Evolutionary conservation across 2,888 invertebrate genomes (phyloP).

Genomic region (Acleris emargana): DNA sequence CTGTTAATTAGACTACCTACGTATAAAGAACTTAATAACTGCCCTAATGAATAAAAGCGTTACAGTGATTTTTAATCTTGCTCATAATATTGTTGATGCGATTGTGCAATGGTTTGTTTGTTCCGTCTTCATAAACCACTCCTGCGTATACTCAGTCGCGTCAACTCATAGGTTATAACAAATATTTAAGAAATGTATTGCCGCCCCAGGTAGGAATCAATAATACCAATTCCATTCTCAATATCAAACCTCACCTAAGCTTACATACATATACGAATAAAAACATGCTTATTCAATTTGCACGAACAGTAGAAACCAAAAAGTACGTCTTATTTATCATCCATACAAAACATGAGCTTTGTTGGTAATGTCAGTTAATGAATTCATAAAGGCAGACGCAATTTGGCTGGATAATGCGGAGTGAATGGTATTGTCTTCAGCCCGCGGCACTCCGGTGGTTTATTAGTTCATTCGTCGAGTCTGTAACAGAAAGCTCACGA

Average conservation of each 20-base stretch:
- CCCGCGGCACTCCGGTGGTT: conserved; percentile 25
- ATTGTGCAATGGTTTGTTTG: too few relatives aligned
- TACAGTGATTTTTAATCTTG: too few relatives aligned
- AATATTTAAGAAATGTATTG: too few relatives aligned
- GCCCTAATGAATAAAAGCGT: too few relatives aligned
- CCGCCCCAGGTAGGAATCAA: too few relatives aligned
- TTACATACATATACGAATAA: not conserved
- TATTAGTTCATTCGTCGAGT: conserved; percentile 9
- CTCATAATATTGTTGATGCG: too few relatives aligned
- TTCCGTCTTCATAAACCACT: too few relatives aligned
- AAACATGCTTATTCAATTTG: conserved; percentile 1
- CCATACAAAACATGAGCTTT: conserved; percentile 52
- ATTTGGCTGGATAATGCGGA: conserved; percentile 55
- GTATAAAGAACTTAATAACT: too few relatives aligned
- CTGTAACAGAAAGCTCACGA: conserved; percentile 21
- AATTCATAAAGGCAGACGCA: conserved; percentile 52
- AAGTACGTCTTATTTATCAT: conserved; percentile 27
- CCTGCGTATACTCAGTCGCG: too few relatives aligned
- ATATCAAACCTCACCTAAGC: not conserved
- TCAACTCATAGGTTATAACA: too few relatives aligned
- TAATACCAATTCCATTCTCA: too few relatives aligned
- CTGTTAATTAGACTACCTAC: too few relatives aligned
- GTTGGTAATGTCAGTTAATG: conserved; percentile 56
- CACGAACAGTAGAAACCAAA: conserved; percentile 15
- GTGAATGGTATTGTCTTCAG: conserved; percentile 47